Evolutionary conservation across 92 coral and sea anemone genomes (phyloP), one percentile per base, ranked within the genome.

Genomic region (Montipora capitata): DNA sequence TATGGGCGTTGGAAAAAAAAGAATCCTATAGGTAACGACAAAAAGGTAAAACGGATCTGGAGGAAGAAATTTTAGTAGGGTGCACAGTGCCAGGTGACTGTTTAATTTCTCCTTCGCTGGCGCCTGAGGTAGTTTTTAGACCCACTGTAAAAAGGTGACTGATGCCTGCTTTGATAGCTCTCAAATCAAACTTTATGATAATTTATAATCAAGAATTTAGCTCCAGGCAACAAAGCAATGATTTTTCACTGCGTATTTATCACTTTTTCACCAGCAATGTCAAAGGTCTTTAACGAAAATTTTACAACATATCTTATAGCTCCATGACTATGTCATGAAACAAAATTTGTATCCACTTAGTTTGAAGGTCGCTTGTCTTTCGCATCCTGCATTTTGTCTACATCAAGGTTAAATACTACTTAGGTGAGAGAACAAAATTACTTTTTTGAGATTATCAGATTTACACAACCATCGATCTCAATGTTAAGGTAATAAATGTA

Each of bases 321-420:
- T 2, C 52, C 17, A 13, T 43, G 2, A 48, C 52, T 48, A 10
- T 8, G 67, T 56, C 20, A 40, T 69, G 77, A 68, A 56, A 18
- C 77, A 39, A 73, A 73, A 73, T 35, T 80, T 68, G 68, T 43
- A 27, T 45, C 57, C 45, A 64, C 73, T 78, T 17, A 4, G 20
- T 12, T 9, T 2, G 40, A 44, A 15, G 38, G 11, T 9, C n/a
- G 61, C 48, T 18, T 17, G 58, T 73, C 17, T 73, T 44, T 73
- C 27, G 2, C 67, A 16, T 61, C 54, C 76, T 69, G 43, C 49
- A 76, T 81, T 81, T 54, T 51, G 52, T 14, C 49, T 68, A 69
- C 3, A 18, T 4, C 16, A 20, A 40, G 7, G 45, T 38, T 40
- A 49, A 69, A 69, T 39, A 10, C 54, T 35, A 54, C 12, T 13